Evolutionary conservation across 2,888 invertebrate species (phyloP).

Genomic region (Chamaedrilus cognettii): DNA sequence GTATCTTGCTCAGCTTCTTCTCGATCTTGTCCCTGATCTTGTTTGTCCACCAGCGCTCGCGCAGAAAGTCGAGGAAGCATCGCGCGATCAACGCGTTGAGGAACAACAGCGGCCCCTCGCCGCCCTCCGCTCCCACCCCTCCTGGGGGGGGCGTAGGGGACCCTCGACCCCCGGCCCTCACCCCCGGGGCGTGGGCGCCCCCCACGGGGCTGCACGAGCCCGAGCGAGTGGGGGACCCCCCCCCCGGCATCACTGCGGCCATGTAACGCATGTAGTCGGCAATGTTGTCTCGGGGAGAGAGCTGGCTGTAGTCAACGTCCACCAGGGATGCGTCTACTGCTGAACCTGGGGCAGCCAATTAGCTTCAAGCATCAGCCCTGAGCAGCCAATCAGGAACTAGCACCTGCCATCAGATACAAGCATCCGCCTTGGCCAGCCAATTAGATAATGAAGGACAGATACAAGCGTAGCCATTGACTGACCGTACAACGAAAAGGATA

Average conservation of each 20-base stretch:
- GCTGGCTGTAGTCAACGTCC: slow-evolving; percentile 11
- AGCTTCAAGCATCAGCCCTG: too few species aligned
- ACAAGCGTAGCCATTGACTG: too few species aligned
- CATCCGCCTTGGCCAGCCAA: too few species aligned
- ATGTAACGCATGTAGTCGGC: slow-evolving; percentile 49
- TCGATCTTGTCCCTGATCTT: slow-evolving; percentile 79
- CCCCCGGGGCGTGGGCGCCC: background rate
- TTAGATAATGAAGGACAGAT: too few species aligned
- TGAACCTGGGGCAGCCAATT: too few species aligned
- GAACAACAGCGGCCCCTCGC: slow-evolving; percentile 40
- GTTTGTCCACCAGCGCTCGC: slow-evolving; percentile 71
- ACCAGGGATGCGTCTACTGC: background rate
- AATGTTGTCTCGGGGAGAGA: slow-evolving; percentile 22
- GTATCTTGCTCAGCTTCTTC: slow-evolving; percentile 81
- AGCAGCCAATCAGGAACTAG: too few species aligned
- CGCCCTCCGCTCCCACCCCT: background rate
- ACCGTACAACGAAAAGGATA: too few species aligned
- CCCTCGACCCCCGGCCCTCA: background rate
- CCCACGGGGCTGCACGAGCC: too few species aligned
- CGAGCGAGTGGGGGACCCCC: background rate
- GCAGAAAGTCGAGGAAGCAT: slow-evolving; percentile 80
- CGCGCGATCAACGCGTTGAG: slow-evolving; percentile 78
- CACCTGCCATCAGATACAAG: too few species aligned
- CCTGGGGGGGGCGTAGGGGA: background rate
- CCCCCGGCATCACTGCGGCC: slow-evolving; percentile 49